Conservation (phyloP, 2,113 vertebrate genomes). For the Tragelaphus imberbis region DNA sequence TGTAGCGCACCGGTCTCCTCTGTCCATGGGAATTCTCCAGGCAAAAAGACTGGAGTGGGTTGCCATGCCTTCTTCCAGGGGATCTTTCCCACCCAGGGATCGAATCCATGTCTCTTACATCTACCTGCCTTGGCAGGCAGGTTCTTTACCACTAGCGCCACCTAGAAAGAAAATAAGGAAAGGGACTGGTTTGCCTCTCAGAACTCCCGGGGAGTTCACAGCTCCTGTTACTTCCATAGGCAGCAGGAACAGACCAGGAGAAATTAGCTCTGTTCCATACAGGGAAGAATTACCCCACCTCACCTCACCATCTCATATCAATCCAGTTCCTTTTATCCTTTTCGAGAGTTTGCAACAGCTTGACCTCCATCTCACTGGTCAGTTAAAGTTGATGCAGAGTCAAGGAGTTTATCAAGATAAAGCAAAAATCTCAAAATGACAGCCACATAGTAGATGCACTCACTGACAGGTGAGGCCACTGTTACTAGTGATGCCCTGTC, state of each 20-base stretch:
- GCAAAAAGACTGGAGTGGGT: not conserved
- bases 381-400: not conserved
- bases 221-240: not conserved
- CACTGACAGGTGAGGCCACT: not conserved
- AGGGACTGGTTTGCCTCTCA: not conserved
- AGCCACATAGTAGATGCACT: not conserved
- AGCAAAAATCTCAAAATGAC: slow-evolving; percentile 18
- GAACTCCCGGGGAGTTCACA: not conserved
- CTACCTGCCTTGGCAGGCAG: not conserved
- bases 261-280: not conserved
- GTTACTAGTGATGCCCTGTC: not conserved
- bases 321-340: not conserved
- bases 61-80: not conserved
- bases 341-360: not conserved
- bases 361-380: not conserved
- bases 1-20: not conserved
- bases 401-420: not conserved
- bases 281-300: not conserved
- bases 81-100: not conserved
- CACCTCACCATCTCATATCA: not conserved
- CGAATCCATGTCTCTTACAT: not conserved
- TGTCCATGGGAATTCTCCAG: not conserved
- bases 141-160: not conserved
- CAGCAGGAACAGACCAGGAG: not conserved
- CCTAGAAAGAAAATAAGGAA: not conserved